These are phyloP conservation scores for Tenthredo scrophulariae DNA, from an alignment of 2,888 invertebrate genomes.

Conservation along the genomic window DNA sequence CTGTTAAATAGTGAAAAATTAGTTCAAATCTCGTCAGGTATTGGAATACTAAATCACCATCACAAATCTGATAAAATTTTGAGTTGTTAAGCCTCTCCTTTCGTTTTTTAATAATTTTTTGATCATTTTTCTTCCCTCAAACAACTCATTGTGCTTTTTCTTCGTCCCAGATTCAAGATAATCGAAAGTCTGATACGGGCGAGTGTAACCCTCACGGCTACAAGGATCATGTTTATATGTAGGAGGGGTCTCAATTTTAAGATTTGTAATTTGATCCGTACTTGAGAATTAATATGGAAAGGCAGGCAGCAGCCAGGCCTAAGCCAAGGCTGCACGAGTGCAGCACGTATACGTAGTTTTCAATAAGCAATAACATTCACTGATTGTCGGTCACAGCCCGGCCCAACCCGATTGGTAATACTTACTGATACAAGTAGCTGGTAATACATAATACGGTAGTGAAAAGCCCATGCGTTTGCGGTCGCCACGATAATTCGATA, in stretches of 20 bases:
- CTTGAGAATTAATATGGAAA: constrained; percentile 37
- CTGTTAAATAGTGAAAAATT: not conserved
- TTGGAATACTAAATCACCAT: not conserved
- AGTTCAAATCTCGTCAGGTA: not conserved
- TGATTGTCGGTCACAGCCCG: constrained; percentile 25
- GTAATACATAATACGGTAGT: not conserved
- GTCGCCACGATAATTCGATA: not conserved
- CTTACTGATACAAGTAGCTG: not conserved
- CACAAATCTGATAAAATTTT: not conserved
- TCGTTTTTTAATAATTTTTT: not conserved
- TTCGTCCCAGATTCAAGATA: not conserved
- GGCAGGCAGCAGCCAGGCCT: not conserved
- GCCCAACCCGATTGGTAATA: not conserved
- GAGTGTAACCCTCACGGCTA: not conserved
- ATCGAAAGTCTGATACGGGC: not conserved
- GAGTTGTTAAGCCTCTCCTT: not conserved
- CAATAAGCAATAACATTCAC: constrained; percentile 35
- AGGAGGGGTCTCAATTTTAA: not conserved
- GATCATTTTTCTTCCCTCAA: not conserved
- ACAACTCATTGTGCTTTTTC: not conserved
- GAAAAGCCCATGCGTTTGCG: not conserved
- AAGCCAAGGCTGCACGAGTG: constrained; percentile 29
- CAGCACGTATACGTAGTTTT: not conserved
- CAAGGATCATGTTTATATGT: not conserved
- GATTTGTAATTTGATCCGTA: constrained; percentile 35